Percentiles rank a stretch among this genome's conserved stretches.
phyloP scores from a whole-genome alignment of 2,888 invertebrate species.

The Xylophagus ater region DNA sequence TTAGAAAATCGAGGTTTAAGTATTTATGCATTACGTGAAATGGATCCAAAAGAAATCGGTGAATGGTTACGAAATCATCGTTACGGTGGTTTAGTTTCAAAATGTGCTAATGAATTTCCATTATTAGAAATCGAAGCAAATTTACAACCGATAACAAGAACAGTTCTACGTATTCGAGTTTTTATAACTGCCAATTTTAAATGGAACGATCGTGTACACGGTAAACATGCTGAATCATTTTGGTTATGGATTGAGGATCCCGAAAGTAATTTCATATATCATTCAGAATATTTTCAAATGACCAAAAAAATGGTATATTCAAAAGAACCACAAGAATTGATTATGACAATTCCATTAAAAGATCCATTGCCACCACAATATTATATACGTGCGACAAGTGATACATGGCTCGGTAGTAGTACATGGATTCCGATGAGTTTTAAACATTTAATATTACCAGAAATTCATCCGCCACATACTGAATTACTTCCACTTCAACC shows the following conservation, averaged over 20 bases:
- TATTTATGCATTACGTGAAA: constrained; percentile 69
- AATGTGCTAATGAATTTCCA: constrained; percentile 79
- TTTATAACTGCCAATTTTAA: constrained; percentile 63
- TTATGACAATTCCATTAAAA: constrained; percentile 89
- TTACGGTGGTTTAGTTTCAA: constrained; percentile 64
- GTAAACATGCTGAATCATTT: constrained; percentile 78
- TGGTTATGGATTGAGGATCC: constrained; percentile 99
- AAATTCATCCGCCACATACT: constrained; percentile 85
- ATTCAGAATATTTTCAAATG: constrained; percentile 75
- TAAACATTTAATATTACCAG: constrained; percentile 80
- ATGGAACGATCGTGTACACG: constrained; percentile 88
- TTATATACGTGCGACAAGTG: constrained; percentile 75
- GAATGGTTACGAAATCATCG: constrained; percentile 63
- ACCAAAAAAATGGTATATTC: constrained; percentile 49
- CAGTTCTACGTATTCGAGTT: constrained; percentile 73
- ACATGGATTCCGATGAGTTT: constrained; percentile 56
- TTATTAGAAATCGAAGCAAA: constrained; percentile 67
- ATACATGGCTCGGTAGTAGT: constrained; percentile 55
- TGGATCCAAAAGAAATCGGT: constrained; percentile 81
- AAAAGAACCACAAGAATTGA: constrained; percentile 67
- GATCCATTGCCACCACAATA: constrained; percentile 90
- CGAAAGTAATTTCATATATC: constrained; percentile 86
- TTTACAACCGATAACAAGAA: constrained; percentile 92
- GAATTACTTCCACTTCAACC: constrained; percentile 86
- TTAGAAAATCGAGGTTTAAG: constrained; percentile 66